Evolutionary conservation across 2,113 vertebrate genomes (phyloP).

Genomic region (Vombatus ursinus): DNA sequence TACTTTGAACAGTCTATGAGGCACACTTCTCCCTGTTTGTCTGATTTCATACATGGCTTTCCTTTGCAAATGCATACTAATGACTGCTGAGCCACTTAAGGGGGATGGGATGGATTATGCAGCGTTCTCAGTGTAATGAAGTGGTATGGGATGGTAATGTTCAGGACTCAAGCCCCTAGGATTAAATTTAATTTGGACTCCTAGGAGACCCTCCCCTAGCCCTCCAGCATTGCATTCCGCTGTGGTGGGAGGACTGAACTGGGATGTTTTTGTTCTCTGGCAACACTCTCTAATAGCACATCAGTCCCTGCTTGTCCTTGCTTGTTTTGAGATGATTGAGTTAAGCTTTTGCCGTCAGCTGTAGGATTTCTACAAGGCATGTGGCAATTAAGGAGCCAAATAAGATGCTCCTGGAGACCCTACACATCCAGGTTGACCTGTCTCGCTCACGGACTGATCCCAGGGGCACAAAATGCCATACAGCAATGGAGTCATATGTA

Average conservation of each 20-base stretch:
- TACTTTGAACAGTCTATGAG: not conserved
- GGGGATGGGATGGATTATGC: not conserved
- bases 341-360: not conserved
- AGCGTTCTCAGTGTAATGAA: not conserved
- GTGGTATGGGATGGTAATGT: not conserved
- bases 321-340: slow-evolving; percentile 3
- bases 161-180: not conserved
- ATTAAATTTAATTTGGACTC: not conserved
- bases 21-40: not conserved
- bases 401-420: not conserved
- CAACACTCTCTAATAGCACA: slow-evolving; percentile 5
- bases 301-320: not conserved
- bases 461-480: not conserved
- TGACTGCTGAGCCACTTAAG: not conserved
- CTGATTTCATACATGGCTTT: not conserved
- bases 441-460: slow-evolving; percentile 1
- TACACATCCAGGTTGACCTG: not conserved
- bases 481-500: not conserved
- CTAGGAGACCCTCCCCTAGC: not conserved
- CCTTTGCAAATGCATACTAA: not conserved
- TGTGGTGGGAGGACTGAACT: not conserved
- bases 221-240: not conserved
- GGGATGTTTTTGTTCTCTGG: slow-evolving; percentile 26
- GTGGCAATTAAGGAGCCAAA: not conserved
- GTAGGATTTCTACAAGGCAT: not conserved